Evolutionary conservation across 2,888 invertebrate genomes (phyloP), one percentile per base, ranked within the genome.

Genomic region (Pollenia amentaria): DNA sequence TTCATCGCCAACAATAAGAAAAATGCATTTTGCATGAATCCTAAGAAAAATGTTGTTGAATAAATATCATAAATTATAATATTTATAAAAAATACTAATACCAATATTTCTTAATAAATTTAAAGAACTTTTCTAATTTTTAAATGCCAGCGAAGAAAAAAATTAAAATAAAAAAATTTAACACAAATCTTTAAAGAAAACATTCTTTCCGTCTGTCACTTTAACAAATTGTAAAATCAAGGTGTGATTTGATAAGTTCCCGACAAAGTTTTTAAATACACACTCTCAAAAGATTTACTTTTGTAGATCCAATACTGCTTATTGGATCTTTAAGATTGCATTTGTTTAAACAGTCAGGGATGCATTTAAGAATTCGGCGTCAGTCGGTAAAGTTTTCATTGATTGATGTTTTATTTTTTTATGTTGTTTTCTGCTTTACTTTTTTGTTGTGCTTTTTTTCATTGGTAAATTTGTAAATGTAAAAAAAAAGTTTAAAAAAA

Each of bases 301-400:
- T 62, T 29, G 29, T 29, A 29, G 6, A 29, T 14, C 38, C 14
- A 18, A 3, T 12, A 2, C 14, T 57, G 6, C 0, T 57, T 67
- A 40, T 57, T 67, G 29, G 51, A 29, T 29, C 29, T 55, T 55
- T 44, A 67, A 67, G 14, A 55, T 53, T 40, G 53, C 42, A 18
- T 46, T 62, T 12, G 40, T 16, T 11, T 48, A n/a, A 48, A 62
- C 46, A 78, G 18, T 53, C 51, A 40, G 46, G 62, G 38, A 65
- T 55, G 48, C 72, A 57, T 77, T 64, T 57, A 64, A 67, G 64
- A 55, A 62, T 85, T 72, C 57, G 79, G 75, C 83, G 70, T 83
- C 83, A 86, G 83, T 38, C 79, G 70, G 51, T 72, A 53, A 57
- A 83, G 53, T 69, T 76, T 60, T 51, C 16, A 70, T 83, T 83